Percentiles rank a stretch among this genome's conserved stretches.
phyloP scores from a whole-genome alignment of 2,797 vertebrate species.

The Acrossocheilus wenchowensis region DNA sequence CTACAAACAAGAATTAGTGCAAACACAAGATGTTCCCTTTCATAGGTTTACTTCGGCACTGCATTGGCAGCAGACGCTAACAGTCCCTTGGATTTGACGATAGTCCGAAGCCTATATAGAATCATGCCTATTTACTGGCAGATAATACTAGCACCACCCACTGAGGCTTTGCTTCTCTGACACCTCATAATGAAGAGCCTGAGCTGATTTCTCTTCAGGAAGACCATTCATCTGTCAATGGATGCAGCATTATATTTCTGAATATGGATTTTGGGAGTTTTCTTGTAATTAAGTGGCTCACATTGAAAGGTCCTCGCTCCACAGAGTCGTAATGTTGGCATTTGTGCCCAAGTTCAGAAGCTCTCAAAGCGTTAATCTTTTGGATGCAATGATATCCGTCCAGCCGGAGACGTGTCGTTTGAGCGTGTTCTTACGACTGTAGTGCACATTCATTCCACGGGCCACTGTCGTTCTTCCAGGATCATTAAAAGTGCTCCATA shows the following conservation, averaged over 20 bases:
- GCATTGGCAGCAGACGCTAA: neutral
- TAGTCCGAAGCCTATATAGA: neutral
- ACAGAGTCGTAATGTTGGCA: neutral
- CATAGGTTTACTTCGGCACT: too few relatives aligned
- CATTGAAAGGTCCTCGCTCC: neutral
- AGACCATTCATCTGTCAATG: too few relatives aligned
- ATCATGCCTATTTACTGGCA: neutral
- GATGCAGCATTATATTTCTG: too few relatives aligned
- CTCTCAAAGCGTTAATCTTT: too few relatives aligned
- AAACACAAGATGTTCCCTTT: neutral
- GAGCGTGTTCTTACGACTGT: neutral
- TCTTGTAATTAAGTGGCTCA: neutral
- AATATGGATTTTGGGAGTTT: neutral
- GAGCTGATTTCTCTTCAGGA: neutral
- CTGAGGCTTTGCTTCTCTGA: neutral
- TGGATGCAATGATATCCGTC: neutral
- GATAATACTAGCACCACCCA: neutral
- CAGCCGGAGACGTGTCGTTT: neutral
- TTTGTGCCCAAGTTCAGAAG: neutral
- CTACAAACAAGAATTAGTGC: neutral
- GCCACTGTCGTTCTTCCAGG: neutral
- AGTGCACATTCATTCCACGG: neutral
- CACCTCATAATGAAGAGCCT: neutral
- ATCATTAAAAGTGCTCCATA: neutral
- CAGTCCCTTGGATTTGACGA: neutral